Base-by-base conservation (phyloP, 1,140 invertebrate genomes). In the Danaus melanippus region DNA sequence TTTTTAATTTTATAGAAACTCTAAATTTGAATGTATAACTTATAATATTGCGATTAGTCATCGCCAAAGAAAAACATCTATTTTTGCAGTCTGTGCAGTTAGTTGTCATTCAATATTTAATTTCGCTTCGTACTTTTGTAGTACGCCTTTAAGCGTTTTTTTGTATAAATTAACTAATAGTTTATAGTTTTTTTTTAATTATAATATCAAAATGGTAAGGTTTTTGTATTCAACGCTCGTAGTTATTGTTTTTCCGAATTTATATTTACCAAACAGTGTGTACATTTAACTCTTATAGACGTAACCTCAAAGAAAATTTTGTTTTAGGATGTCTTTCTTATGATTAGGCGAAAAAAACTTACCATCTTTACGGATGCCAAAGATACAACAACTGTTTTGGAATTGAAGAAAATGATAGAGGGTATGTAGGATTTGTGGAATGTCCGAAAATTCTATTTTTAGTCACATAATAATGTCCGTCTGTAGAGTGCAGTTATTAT, bases 321-420 rank as follows among this genome's bases (percentile, higher is more conserved):
- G 82, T 84, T 88, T 86, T 78, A 95, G 97, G 97, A 98, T 89
- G 97, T 98, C 67, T 99, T 98, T 92, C 89, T 99, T 69, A 98
- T 98, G 96, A 96, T 99, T 69, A 91, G 97, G 86, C 91, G 97
- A 78, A 97, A 98, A 89, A 98, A 98, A 87, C 92, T 94, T 67
- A 98, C 97, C 50, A 97, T 99, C 84, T 99, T 99, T 83, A 96
- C 97, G n/a, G 97, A 99, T 90, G 95, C 96, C 7, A 98, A 98
- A 84, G 97, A 98, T 78, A 96, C 94, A 49, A 98, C 96, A 41
- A 92, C 95, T 53, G 95, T 99, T 58, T 86, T 92, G 62, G 97
- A 99, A 88, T 87, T 99, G 45, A 99, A 99, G 88, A 95, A 94
- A 89, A 98, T 98, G 86, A 95, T 99, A 71, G 96, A 98, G 92